Evolutionary conservation across 1,140 invertebrate genomes (phyloP), one percentile per base, ranked within the genome.

Genomic region (Drosophila burlai): DNA sequence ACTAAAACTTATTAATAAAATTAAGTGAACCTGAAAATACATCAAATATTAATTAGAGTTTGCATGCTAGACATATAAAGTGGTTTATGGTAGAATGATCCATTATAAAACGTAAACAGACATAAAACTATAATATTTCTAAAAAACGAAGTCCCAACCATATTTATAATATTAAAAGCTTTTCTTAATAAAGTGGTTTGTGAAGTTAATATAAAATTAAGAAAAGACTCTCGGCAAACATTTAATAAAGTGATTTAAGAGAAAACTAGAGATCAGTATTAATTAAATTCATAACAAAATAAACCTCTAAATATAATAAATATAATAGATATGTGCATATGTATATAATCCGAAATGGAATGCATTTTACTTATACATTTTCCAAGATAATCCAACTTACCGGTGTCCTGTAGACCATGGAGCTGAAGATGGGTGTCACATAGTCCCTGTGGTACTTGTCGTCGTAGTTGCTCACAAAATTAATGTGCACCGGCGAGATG

Each of bases 341-440:
- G n/a, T n/a, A 7, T 2, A 3, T 16, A 15, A 3, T 6, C 52
- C 34, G 16, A 10, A 24, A 55, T 42, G 16, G 26, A 43, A 18
- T 42, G 36, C 38, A 13, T 18, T 13, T 3, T 7, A 26, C 4
- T 26, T 13, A 9, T 13, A 11, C 1, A 8, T 24, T 7, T 9
- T 18, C 7, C 11, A 15, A 24, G 15, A 38, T 11, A 11, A 4
- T 2, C 16, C 15, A 13, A 55, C 93, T 91, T 91, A 95, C 95
- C 74, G 94, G 93, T 36, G 94, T 94, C 76, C 93, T 93, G 91
- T 99, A 99, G 10, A 99, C 98, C 67, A 99, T 97, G 29, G 96
- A 97, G 59, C 97, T 98, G 93, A 98, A 99, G 31, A 97, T 95
- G 0, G 99, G 99, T 46, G 97, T 97, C 3, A 99, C 97, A 95